These are phyloP conservation scores for Corythornis cristatus DNA, from an alignment of 2,113 vertebrate genomes.

Conservation along the genomic window DNA sequence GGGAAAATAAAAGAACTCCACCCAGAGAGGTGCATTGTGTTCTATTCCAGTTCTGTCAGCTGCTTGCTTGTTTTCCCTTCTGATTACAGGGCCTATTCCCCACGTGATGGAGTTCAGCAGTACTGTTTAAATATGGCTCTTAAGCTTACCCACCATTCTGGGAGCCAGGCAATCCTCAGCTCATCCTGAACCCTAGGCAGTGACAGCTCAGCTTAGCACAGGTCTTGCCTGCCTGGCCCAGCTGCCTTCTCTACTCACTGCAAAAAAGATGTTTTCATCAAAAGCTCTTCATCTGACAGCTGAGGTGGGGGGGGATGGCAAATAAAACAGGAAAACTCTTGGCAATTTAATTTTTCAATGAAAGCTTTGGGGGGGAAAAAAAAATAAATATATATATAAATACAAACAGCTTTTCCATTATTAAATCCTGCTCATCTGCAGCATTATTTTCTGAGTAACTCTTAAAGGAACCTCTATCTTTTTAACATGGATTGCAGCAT, in stretches of 20 bases:
- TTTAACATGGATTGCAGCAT: neutral
- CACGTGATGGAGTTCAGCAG: neutral
- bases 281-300: constrained; percentile 38
- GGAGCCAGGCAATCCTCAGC: constrained; percentile 25
- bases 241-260: constrained; percentile 29
- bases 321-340: constrained; percentile 40
- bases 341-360: constrained; percentile 13
- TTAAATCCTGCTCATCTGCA: neutral
- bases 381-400: too few species aligned
- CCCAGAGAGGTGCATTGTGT: neutral
- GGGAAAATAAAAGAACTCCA: constrained; percentile 36
- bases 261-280: constrained; percentile 36
- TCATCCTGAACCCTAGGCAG: constrained; percentile 21
- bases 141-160: constrained; percentile 2
- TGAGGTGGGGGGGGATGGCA: neutral
- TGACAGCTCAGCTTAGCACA: constrained; percentile 50
- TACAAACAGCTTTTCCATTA: neutral
- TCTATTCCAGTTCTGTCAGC: constrained; percentile 17
- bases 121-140: constrained; percentile 27
- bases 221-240: constrained; percentile 5
- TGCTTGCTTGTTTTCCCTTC: neutral
- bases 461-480: neutral
- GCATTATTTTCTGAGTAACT: neutral
- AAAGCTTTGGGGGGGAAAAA: neutral
- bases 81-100: constrained; percentile 14